Evolutionary conservation across 2,797 vertebrate genomes (phyloP).

Genomic region (Jordanella pulchra): DNA sequence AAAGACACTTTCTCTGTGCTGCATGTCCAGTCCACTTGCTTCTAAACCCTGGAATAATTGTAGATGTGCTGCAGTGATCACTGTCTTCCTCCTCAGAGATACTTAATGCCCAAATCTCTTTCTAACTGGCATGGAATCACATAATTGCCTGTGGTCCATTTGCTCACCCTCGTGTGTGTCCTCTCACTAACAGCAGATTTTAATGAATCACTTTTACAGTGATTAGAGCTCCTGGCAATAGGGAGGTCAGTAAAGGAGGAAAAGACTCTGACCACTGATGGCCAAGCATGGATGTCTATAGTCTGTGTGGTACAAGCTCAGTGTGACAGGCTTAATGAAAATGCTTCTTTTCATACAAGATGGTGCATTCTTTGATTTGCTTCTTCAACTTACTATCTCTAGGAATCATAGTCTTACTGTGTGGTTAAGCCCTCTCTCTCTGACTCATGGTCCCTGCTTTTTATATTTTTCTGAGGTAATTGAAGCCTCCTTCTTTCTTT

Average conservation of each 20-base stretch:
- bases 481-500: constrained; percentile 38
- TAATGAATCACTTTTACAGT: constrained; percentile 80
- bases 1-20: constrained; percentile 17
- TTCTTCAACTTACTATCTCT: constrained; percentile 43
- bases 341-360: constrained; percentile 38
- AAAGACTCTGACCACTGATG: constrained; percentile 51
- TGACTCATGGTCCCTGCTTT: constrained; percentile 2
- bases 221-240: constrained; percentile 72
- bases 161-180: constrained; percentile 71
- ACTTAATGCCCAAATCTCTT: constrained; percentile 76
- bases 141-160: constrained; percentile 79
- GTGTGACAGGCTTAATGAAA: constrained; percentile 55
- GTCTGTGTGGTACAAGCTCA: constrained; percentile 29
- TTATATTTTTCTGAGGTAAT: constrained; percentile 19
- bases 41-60: constrained; percentile 50
- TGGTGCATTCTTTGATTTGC: constrained; percentile 53
- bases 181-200: constrained; percentile 78
- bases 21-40: constrained; percentile 12
- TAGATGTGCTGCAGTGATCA: constrained; percentile 65
- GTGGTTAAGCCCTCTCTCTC: constrained; percentile 14
- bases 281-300: constrained; percentile 38
- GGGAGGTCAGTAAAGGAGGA: constrained; percentile 67
- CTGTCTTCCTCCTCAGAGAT: constrained; percentile 69
- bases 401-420: constrained; percentile 29
- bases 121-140: constrained; percentile 78